A percentile compares a stretch with the other conserved stretches of the same genome.
phyloP scores from a whole-genome alignment of 2,888 invertebrate species.

The Diloba caeruleocephala region DNA sequence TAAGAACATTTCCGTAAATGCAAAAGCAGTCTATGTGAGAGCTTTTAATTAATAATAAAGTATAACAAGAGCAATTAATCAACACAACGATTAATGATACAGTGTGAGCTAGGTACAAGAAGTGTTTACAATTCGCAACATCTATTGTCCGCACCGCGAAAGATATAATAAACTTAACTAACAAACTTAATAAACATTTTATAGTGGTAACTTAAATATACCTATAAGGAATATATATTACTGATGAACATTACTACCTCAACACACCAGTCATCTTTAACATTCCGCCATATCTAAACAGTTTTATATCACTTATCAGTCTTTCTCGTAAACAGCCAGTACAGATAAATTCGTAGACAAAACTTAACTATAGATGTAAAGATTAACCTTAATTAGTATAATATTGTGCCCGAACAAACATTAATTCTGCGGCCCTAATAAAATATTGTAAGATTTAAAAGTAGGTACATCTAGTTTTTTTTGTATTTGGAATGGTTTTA shows the following conservation, averaged over 20 bases:
- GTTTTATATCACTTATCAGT: constrained; percentile 56
- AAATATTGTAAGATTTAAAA: background rate
- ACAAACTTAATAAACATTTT: constrained; percentile 37
- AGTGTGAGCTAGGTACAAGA: constrained; percentile 12
- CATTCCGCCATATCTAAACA: constrained; percentile 34
- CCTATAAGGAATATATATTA: constrained; percentile 23
- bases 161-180: constrained; percentile 40
- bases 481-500: background rate
- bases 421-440: constrained; percentile 12
- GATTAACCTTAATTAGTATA: constrained; percentile 21
- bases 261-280: constrained; percentile 25
- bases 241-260: constrained; percentile 21
- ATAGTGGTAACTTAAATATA: constrained; percentile 47
- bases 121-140: constrained; percentile 19
- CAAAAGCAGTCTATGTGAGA: constrained; percentile 40
- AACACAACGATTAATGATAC: constrained; percentile 14
- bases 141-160: constrained; percentile 9
- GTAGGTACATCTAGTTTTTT: background rate
- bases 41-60: constrained; percentile 46
- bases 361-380: constrained; percentile 37
- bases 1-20: constrained; percentile 12
- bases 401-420: constrained; percentile 26
- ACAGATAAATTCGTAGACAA: constrained; percentile 46
- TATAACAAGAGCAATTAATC: constrained; percentile 8
- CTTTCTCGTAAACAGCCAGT: constrained; percentile 56